phyloP scores from a whole-genome alignment of 2,797 vertebrate species.

The Agapornis canus region DNA sequence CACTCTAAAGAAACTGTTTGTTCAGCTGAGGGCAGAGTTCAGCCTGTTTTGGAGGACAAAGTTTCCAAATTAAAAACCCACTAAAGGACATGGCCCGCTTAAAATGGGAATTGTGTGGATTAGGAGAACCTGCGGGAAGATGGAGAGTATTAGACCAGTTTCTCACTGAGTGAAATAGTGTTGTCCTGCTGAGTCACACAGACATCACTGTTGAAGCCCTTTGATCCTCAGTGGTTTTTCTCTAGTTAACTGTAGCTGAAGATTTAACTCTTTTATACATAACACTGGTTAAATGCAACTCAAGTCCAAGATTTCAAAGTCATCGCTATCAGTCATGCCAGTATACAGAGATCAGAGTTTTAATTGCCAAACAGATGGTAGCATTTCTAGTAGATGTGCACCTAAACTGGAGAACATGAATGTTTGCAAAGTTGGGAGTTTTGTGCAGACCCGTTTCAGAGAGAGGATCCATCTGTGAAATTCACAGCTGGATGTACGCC shows the following conservation, averaged over 20 bases:
- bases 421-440: not conserved
- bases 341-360: not conserved
- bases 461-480: not conserved
- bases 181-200: not conserved
- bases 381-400: not conserved
- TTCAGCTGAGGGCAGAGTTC: not conserved
- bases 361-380: not conserved
- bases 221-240: not conserved
- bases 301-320: not conserved
- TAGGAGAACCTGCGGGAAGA: not conserved
- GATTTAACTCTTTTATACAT: not conserved
- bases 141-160: not conserved
- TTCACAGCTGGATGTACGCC: not conserved
- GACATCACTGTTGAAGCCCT: not conserved
- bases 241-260: not conserved
- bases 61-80: slow-evolving; percentile 15
- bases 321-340: not conserved
- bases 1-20: not conserved
- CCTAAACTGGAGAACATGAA: not conserved
- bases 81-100: not conserved
- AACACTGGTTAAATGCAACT: not conserved
- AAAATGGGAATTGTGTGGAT: not conserved
- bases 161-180: not conserved
- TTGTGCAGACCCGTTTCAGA: not conserved
- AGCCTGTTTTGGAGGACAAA: not conserved